Base-by-base conservation (phyloP, 1,140 invertebrate genomes). In the Philopotamus ludificatus region DNA sequence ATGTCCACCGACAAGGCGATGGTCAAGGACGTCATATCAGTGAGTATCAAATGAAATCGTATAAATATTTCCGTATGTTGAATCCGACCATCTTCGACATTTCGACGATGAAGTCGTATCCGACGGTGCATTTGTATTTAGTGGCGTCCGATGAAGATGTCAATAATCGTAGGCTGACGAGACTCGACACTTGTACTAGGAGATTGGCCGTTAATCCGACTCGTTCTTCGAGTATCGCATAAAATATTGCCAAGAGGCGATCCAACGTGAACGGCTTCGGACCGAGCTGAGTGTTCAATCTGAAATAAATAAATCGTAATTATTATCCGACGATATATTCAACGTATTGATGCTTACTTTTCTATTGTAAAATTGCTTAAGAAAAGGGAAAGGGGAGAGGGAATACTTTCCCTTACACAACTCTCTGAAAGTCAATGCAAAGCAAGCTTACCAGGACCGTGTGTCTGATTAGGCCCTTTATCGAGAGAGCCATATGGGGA, bases 221-320 rank as follows among this genome's bases (percentile, higher is more conserved):
- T 73, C 88, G 89, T 49, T 92, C 89, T 49, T 93, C 89, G 12
- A 93, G 77, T 70, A 97, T 94, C 0, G 91, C 87, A 79, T 94
- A 95, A 78, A 96, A 97, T 71, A 97, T 96, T 1, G 92, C 91
- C 51, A 97, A 75, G 71, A 97, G 79, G 58, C 94, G 82, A 73
- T 94, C 90, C 15, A 97, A 79, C 1, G 86, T 86, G 73, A 97
- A 96, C 0, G 83, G 79, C 76, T 91, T 91, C 0, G 93, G 93
- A 0, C 91, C 91, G 9, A 88, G 75, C 10, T 83, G 81, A n/a
- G 77, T 82, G 51, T 79, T 84, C 50, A 85, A 71, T 74, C 84
- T 77, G 39, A 10, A 72, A 73, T n/a, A n/a, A n/a, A n/a, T n/a
- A n/a, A n/a, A n/a, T n/a, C n/a, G n/a, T n/a, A n/a, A n/a, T n/a